These are phyloP conservation scores for Sycobia sp. DNA, from an alignment of 1,140 invertebrate species.

Conservation along the genomic window DNA sequence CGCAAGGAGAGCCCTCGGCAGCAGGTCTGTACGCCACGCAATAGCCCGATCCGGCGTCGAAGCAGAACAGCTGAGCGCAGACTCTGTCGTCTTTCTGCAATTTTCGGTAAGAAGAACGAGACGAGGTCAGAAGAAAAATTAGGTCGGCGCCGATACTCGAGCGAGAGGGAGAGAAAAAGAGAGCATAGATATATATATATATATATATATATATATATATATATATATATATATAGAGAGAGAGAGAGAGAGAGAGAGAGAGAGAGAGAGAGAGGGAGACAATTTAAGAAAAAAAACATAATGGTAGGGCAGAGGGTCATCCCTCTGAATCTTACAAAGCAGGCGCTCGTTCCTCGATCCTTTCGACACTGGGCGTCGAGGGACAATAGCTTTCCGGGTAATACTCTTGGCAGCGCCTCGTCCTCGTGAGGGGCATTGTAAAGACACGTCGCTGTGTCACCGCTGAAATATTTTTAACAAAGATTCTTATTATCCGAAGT, in stretches of 20 bases:
- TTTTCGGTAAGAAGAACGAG: constrained; percentile 35
- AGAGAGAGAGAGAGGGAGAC: no score
- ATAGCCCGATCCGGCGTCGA: constrained; percentile 91
- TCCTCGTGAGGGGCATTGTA: constrained; percentile 94
- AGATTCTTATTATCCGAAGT: constrained; percentile 16
- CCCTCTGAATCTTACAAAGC: constrained; percentile 74
- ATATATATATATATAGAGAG: no score
- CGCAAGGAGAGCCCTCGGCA: constrained; percentile 91
- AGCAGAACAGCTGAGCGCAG: constrained; percentile 93
- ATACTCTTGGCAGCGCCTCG: constrained; percentile 82
- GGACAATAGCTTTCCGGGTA: constrained; percentile 87
- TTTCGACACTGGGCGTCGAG: constrained; percentile 91
- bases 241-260: no score
- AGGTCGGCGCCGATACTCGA: no score
- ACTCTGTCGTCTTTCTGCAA: constrained; percentile 90
- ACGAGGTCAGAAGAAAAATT: neutral
- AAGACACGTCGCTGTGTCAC: constrained; percentile 90
- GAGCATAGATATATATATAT: no score
- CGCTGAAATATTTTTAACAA: constrained; percentile 67
- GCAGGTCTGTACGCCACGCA: constrained; percentile 94
- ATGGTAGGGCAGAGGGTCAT: no score
- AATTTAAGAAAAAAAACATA: neutral
- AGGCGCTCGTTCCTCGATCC: constrained; percentile 90
- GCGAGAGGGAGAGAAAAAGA: neutral
- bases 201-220: no score